Base-by-base conservation (phyloP, 2,113 vertebrate species). In the Falcunculus frontatus region DNA sequence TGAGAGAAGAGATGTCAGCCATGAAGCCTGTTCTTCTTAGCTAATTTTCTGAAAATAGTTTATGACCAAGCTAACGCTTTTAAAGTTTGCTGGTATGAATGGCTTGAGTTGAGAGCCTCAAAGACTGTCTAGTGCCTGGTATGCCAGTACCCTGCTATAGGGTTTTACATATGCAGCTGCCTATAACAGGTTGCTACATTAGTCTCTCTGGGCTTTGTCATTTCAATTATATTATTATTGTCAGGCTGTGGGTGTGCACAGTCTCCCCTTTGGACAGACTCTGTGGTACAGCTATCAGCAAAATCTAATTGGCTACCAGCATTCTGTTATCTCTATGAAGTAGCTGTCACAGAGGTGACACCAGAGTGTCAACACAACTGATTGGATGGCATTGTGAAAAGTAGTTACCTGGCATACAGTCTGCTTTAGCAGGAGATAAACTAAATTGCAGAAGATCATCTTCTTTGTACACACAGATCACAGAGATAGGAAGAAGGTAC, bases 271-370 rank as follows among this genome's bases (percentile, higher is more conserved):
- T 65, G 76, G 75, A 39, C 35, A 63, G 69, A 30, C 26, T 47
- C 53, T 55, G 37, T 46, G 33, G 46, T 76, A 56, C 70, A 0
- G 0, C 33, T 88, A 70, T 90, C 70, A 70, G 46, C 1, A 11
- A 91, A 90, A 83, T 82, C 82, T 80, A 94, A 86, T 85, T 93
- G 55, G 68, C 53, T 94, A 90, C 42, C 46, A 74, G 33, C 67
- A 44, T 88, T 63, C 37, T 1, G 5, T 88, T 87, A 80, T 62
- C 79, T 88, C 60, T 62, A 4, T 84, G 44, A 90, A 86, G 79
- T 69, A 80, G 50, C 70, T 90, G 59, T 73, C 77, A 81, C 67
- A 83, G 77, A 93, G 85, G 63, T 59, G 85, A 74, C 79, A 86
- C 62, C 39, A 35, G 11, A 64, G 56, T 67, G 72, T 83, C 78